phyloP scores from a whole-genome alignment of 2,797 vertebrate genomes.

The Ataeniobius toweri region DNA sequence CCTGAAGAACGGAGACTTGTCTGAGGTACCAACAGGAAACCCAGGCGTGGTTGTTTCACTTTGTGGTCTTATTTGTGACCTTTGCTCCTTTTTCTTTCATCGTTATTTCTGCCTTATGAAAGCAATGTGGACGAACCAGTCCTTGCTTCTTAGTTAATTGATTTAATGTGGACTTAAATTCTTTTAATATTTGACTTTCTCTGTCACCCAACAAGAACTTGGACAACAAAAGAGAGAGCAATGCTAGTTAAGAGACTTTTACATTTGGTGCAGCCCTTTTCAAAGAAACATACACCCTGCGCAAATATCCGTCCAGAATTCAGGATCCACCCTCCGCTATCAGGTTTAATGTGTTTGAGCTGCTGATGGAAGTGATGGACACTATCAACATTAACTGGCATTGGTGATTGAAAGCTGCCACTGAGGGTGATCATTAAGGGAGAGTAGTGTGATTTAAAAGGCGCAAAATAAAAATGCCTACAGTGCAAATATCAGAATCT shows the following conservation, averaged over 20 bases:
- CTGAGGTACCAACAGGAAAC: constrained; percentile 82
- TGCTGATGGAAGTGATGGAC: neutral
- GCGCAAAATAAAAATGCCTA: neutral
- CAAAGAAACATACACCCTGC: neutral
- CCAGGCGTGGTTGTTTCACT: neutral
- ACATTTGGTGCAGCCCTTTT: neutral
- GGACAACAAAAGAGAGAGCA: neutral
- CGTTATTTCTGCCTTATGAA: neutral
- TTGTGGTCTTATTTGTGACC: too few species aligned
- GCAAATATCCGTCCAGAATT: neutral
- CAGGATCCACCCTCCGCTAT: too few species aligned
- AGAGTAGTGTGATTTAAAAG: neutral
- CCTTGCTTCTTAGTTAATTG: neutral
- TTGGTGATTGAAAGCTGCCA: neutral
- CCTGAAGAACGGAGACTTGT: constrained; percentile 92
- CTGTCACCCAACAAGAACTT: neutral
- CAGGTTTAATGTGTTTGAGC: neutral
- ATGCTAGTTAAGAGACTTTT: neutral
- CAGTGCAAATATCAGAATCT: neutral
- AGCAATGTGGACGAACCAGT: neutral
- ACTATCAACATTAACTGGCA: neutral
- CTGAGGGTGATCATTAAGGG: neutral
- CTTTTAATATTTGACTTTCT: neutral
- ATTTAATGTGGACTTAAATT: neutral
- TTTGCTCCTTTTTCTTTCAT: too few species aligned